phyloP scores from a whole-genome alignment of 2,888 invertebrate species.

The Caenorhabditis sp. region DNA sequence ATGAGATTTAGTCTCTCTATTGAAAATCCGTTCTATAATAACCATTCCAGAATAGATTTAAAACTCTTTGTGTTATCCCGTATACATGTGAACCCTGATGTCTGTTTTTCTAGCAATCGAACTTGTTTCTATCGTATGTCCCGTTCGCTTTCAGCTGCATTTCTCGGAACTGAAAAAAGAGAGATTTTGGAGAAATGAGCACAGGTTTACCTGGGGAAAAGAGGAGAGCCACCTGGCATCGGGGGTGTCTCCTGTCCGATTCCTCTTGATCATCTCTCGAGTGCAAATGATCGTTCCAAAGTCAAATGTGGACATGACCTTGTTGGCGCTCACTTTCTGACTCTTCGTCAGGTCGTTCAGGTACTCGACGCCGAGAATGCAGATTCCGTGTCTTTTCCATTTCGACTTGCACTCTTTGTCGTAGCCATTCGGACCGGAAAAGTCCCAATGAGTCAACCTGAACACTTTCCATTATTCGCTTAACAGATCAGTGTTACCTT shows the following conservation, averaged over 20 bases:
- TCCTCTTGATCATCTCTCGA: conserved; percentile 38
- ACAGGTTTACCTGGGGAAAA: conserved; percentile 22
- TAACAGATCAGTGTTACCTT: too few species aligned
- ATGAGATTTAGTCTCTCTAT: too few species aligned
- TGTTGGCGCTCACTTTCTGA: conserved; percentile 24
- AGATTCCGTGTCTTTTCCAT: conserved; percentile 48
- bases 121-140: conserved; percentile 36
- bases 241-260: conserved; percentile 9
- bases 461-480: too few species aligned
- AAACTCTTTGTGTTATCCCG: background rate
- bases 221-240: conserved; percentile 16
- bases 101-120: conserved; percentile 17
- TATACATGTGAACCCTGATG: background rate
- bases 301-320: conserved; percentile 38
- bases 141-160: conserved; percentile 42
- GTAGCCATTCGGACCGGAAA: conserved; percentile 24
- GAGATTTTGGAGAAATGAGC: background rate
- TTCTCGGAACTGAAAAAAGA: conserved; percentile 35
- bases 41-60: too few species aligned
- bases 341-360: conserved; percentile 13
- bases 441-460: conserved; percentile 45
- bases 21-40: too few species aligned
- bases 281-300: conserved; percentile 48
- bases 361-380: conserved; percentile 47
- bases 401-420: conserved; percentile 37